These are phyloP conservation scores for Scomber colias DNA, from an alignment of 2,113 vertebrate species.

Conservation along the genomic window DNA sequence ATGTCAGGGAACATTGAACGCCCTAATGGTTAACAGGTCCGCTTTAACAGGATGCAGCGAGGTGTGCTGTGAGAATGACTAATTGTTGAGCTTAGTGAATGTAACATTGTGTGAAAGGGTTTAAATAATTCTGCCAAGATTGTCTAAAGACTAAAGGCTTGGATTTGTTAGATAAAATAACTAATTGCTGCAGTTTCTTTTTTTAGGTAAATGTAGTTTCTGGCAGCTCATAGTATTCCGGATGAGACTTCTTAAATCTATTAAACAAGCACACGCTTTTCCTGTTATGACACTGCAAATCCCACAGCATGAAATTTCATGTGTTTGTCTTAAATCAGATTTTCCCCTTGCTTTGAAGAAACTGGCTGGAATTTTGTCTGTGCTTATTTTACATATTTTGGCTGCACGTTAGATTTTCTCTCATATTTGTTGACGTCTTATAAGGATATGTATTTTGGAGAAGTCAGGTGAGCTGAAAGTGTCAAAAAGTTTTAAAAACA, in stretches of 20 bases:
- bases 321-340: no score
- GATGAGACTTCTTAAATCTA: no score
- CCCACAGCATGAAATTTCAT: no score
- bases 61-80: background rate
- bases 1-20: slow-evolving; percentile 70
- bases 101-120: background rate
- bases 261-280: no score
- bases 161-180: no score
- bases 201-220: no score
- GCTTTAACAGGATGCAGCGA: background rate
- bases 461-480: slow-evolving; percentile 12
- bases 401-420: slow-evolving; percentile 5
- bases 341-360: background rate
- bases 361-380: background rate
- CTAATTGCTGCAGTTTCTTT: no score
- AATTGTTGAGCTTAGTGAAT: background rate
- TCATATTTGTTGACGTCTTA: slow-evolving; percentile 30
- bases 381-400: slow-evolving; percentile 21
- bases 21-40: slow-evolving; percentile 63
- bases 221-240: no score
- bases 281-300: no score
- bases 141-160: no score
- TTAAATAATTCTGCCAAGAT: background rate
- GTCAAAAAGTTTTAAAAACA: background rate
- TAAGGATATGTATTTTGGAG: slow-evolving; percentile 45